A percentile compares a stretch with the other conserved stretches of the same genome.
phyloP scores from a whole-genome alignment of 2,797 vertebrate genomes.

The Sebastes paucispinis region DNA sequence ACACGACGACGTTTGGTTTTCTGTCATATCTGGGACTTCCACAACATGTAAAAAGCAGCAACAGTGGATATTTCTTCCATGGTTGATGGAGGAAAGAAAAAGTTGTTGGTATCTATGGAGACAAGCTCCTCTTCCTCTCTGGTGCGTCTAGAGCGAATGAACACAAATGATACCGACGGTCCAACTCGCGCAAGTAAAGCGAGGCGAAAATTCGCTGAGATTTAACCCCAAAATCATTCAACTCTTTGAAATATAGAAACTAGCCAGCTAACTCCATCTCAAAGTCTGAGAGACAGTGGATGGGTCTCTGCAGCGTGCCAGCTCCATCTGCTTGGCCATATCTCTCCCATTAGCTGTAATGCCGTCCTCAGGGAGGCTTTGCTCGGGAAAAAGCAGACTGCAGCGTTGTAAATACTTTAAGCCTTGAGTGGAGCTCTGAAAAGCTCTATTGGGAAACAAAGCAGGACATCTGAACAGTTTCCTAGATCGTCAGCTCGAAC shows the following conservation, averaged over 20 bases:
- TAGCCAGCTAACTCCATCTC: background rate
- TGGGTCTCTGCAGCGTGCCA: constrained; percentile 29
- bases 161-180: too few relatives aligned
- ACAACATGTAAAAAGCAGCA: too few relatives aligned
- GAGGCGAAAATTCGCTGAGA: background rate
- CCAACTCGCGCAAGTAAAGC: too few relatives aligned
- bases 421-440: constrained; percentile 52
- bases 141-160: too few relatives aligned
- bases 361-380: constrained; percentile 44
- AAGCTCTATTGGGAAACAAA: constrained; percentile 42
- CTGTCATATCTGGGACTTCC: too few relatives aligned
- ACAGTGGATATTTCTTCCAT: too few relatives aligned
- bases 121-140: too few relatives aligned
- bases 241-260: constrained; percentile 14
- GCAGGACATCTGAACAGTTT: constrained; percentile 40
- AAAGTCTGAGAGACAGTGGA: constrained; percentile 21
- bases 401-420: constrained; percentile 65
- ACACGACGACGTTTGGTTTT: too few relatives aligned
- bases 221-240: constrained; percentile 22
- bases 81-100: too few relatives aligned
- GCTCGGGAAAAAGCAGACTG: constrained; percentile 48
- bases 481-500: constrained; percentile 27
- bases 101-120: too few relatives aligned
- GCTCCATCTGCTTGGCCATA: constrained; percentile 66
- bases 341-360: constrained; percentile 61